Base-by-base conservation (phyloP, 2,797 vertebrate species). In the Leptoclinus maculatus region DNA sequence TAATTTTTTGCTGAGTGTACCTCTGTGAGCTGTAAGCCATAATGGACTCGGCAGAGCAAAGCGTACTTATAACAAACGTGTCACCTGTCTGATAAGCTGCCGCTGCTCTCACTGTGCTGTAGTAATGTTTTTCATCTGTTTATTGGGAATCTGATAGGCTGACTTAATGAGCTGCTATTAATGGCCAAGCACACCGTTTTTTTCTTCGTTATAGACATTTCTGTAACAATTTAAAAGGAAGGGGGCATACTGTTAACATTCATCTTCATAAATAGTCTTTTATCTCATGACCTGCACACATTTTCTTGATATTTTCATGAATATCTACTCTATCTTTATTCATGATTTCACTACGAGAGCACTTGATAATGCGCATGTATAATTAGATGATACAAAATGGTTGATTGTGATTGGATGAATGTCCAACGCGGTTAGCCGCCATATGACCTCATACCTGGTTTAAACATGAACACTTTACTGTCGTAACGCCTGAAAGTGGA, bases 1-100 rank as follows among this genome's bases (percentile, higher is more conserved):
- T 72, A 7, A 75, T 83, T 81, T 79, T 79, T 36, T 67, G 73
- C 86, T 75, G 82, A 87, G 67, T 66, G 51, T 14, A 72, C 53
- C 10, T 76, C 41, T 45, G 59, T 71, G 66, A 62, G 82, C 59
- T 34, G 67, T 38, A 34, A 65, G 38, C 39, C 39, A 6, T 83
- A 63, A 85, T 73, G 76, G 78, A 82, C 62, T 34, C 64, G 47
- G 27, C 69, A 14, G 56, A 43, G 74, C 51, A 53, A 65, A 70
- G 75, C 29, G 0, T 29, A 5, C 39, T 56, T 56, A 25, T 27
- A 14, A 25, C 19, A 34, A 69, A 69, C 2, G 7, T 66, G 43
- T 74, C 62, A 51, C 49, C 47, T 39, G 58, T 54, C 51, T 57
- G 75, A 59, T 16, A 2, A 62, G 74, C 71, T 71, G 23, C 27